These are phyloP conservation scores for Sitophilus oryzae DNA, from an alignment of 1,140 invertebrate species.

Conservation along the genomic window DNA sequence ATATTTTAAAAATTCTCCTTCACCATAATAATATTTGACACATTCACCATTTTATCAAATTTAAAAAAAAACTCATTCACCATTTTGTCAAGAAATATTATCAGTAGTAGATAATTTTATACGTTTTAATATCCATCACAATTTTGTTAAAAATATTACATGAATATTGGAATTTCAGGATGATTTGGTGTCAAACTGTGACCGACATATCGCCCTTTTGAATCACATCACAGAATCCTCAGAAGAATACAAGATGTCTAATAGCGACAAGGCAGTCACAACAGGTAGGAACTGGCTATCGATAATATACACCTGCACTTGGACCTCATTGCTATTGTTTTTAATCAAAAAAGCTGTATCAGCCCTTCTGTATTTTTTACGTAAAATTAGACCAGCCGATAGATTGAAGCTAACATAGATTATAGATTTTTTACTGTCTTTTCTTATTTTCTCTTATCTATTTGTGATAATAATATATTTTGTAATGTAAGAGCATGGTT, in stretches of 20 bases:
- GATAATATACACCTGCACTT: constrained; percentile 33
- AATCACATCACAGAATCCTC: constrained; percentile 41
- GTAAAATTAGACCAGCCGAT: constrained; percentile 26
- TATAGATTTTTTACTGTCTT: constrained; percentile 12
- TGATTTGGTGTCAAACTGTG: constrained; percentile 66
- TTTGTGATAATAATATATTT: constrained; percentile 19
- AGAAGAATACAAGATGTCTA: constrained; percentile 32
- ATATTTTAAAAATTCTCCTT: too few relatives aligned
- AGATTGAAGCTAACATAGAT: constrained; percentile 26
- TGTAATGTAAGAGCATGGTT: constrained; percentile 21
- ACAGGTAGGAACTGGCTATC: constrained; percentile 37
- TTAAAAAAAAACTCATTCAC: too few relatives aligned
- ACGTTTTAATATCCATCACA: too few relatives aligned
- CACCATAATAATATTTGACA: too few relatives aligned
- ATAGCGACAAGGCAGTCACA: constrained; percentile 29
- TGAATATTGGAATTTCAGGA: too few relatives aligned
- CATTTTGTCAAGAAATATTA: too few relatives aligned
- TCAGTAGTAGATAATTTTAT: too few relatives aligned
- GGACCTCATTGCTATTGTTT: constrained; percentile 34
- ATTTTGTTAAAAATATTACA: too few relatives aligned
- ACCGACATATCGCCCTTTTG: constrained; percentile 37
- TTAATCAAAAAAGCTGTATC: constrained; percentile 31
- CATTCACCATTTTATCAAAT: too few relatives aligned
- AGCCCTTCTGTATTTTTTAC: constrained; percentile 29
- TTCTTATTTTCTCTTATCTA: constrained; percentile 7